Percentiles rank a stretch among this genome's conserved stretches.
Conservation (phyloP, 1,140 invertebrate species). For the Dendrolimus punctatus region DNA sequence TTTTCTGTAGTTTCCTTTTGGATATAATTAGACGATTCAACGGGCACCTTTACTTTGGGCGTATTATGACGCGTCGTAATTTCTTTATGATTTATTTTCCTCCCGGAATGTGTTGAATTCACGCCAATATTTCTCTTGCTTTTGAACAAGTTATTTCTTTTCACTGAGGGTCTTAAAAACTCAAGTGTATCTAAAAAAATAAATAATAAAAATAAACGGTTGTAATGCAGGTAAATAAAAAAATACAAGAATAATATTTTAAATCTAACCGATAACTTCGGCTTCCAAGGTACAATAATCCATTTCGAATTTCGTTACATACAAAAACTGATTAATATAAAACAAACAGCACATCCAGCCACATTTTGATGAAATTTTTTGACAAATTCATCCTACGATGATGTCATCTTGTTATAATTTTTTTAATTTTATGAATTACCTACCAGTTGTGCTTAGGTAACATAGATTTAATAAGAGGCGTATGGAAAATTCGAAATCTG, state of each 20-base stretch:
- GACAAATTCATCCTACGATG: not conserved
- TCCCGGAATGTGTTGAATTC: not conserved
- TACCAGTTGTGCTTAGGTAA: too few species aligned
- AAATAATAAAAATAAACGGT: conserved; percentile 17
- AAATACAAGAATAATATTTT: conserved; percentile 20
- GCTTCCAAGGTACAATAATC: conserved; percentile 18
- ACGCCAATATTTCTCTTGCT: too few species aligned
- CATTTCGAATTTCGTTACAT: conserved; percentile 25
- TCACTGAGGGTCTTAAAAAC: conserved; percentile 32
- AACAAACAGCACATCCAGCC: not conserved
- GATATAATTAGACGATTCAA: conserved; percentile 12
- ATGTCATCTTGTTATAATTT: not conserved
- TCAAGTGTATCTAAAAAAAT: conserved; percentile 40
- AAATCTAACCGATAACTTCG: conserved; percentile 27
- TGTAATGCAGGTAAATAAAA: conserved; percentile 6
- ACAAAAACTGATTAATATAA: not conserved
- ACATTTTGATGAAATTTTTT: not conserved
- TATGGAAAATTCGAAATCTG: too few species aligned
- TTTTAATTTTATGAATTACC: too few species aligned
- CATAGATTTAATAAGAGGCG: too few species aligned
- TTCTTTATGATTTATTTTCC: not conserved
- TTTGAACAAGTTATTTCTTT: conserved; percentile 14
- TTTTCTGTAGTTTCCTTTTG: conserved; percentile 17
- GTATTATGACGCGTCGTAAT: not conserved
- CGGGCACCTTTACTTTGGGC: not conserved